These are phyloP conservation scores for Drosophila willistoni DNA, from an alignment of 1,140 invertebrate genomes.

Conservation along the genomic window DNA sequence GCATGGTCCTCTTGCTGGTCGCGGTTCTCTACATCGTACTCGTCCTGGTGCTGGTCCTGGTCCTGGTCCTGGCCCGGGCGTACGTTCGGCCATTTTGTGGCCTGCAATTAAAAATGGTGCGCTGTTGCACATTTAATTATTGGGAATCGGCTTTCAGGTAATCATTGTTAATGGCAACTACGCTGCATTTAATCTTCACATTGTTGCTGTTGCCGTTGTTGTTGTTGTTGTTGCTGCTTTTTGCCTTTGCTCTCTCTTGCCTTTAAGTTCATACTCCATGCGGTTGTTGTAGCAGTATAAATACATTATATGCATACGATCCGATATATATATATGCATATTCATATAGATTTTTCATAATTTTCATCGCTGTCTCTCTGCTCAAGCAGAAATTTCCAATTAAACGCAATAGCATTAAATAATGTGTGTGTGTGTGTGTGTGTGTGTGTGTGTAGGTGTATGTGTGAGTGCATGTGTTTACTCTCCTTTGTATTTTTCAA, in stretches of 20 bases:
- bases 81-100: slow-evolving; percentile 64
- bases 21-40: neutral
- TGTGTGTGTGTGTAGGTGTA: neutral
- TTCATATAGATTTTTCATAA: slow-evolving; percentile 64
- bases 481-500: slow-evolving; percentile 47
- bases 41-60: slow-evolving; percentile 14
- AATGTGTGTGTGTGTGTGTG: slow-evolving; percentile 26
- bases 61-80: slow-evolving; percentile 34
- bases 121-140: slow-evolving; percentile 81
- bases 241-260: slow-evolving; percentile 27
- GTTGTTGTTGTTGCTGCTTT: slow-evolving; percentile 31
- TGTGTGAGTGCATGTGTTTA: neutral
- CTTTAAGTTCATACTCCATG: slow-evolving; percentile 57
- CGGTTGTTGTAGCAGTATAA: slow-evolving; percentile 15
- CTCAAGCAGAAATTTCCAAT: slow-evolving; percentile 66
- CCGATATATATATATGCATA: slow-evolving; percentile 23
- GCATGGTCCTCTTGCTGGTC: neutral
- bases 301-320: slow-evolving; percentile 30
- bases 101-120: slow-evolving; percentile 79
- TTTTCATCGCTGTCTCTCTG: slow-evolving; percentile 51
- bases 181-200: slow-evolving; percentile 77
- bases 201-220: slow-evolving; percentile 30
- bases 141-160: slow-evolving; percentile 81
- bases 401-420: slow-evolving; percentile 65
- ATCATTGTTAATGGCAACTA: slow-evolving; percentile 80